Base-by-base conservation (phyloP, 2,113 vertebrate species). In the Larimichthys crocea region DNA sequence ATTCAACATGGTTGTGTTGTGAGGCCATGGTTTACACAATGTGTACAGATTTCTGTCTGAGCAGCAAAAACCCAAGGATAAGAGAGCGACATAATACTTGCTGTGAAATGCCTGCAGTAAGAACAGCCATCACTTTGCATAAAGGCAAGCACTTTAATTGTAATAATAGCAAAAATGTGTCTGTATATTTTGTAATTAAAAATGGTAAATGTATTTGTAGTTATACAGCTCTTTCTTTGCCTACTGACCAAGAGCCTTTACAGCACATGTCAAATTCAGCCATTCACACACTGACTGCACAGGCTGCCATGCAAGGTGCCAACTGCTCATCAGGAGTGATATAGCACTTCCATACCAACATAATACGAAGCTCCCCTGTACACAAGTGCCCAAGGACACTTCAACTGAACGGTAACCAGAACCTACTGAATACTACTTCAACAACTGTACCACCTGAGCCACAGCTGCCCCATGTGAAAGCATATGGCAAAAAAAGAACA, bases 91-190 rank as follows among this genome's bases (percentile, higher is more conserved):
- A 57, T 46, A 69, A 74, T 12, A 59, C 73, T 46, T 55, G 66
- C 62, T 78, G n/a, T 49, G 52, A 83, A 80, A 53, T 55, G 68
- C 68, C 80, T 76, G 52, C 70, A 82, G 67, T 82, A 63, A 76
- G 62, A 72, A 64, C 61, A 67, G 29, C 72, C 56, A 16, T 68
- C 57, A 80, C 42, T 63, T 52, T 62, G 68, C 71, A 76, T 63
- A 6, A 77, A 75, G 42, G 53, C 46, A 85, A 80, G 74, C 40
- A 59, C 78, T 63, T 80, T 57, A 59, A 44, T 77, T 68, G 29
- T 50, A 26, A 56, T 66, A 57, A 59, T 0, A 55, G 71, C 16
- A 76, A 29, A 31, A 57, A 67, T 17, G 22, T 22, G 24, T 76
- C 64, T 57, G 57, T 66, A 5, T 9, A 3, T 44, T 74, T 50